These are phyloP conservation scores for Gymnocephalus cernua DNA, from an alignment of 2,113 vertebrate genomes.

Conservation along the genomic window DNA sequence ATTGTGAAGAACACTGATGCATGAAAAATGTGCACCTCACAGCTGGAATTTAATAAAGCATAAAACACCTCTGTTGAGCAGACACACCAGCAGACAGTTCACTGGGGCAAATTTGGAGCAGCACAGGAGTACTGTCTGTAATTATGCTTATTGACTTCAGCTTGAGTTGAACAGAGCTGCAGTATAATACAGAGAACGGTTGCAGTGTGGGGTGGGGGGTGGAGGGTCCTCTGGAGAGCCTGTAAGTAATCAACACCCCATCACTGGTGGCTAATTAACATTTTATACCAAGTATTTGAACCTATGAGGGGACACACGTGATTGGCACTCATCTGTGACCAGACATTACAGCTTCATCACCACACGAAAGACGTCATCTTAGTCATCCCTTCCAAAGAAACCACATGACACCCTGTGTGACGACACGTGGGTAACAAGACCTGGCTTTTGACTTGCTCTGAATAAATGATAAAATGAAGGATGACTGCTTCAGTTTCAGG, in stretches of 20 bases:
- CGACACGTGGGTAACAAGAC: not conserved
- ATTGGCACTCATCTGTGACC: conserved; percentile 45
- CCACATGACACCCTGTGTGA: not conserved
- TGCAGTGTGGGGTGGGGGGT: not conserved
- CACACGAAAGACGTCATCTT: conserved; percentile 17
- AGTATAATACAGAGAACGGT: conserved; percentile 7
- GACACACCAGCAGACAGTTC: conserved; percentile 22
- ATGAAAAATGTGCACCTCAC: conserved; percentile 12
- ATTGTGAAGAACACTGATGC: not conserved
- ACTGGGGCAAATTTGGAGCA: conserved; percentile 17
- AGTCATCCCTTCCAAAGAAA: conserved; percentile 5
- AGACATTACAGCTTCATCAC: conserved; percentile 27
- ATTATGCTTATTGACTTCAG: conserved; percentile 52
- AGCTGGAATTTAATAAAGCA: conserved; percentile 33
- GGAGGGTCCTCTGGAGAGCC: conserved; percentile 25
- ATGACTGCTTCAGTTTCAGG: not conserved
- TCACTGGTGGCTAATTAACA: conserved; percentile 43
- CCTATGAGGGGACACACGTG: conserved; percentile 12
- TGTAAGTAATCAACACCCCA: conserved; percentile 54
- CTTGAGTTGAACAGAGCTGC: conserved; percentile 31
- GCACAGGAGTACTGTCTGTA: conserved; percentile 14
- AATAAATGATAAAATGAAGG: not conserved
- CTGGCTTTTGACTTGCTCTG: not conserved
- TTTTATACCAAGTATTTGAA: conserved; percentile 27
- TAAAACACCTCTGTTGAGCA: conserved; percentile 18